Evolutionary conservation across 1,140 invertebrate species (phyloP).

Genomic region (Calliopsis andreniformis): DNA sequence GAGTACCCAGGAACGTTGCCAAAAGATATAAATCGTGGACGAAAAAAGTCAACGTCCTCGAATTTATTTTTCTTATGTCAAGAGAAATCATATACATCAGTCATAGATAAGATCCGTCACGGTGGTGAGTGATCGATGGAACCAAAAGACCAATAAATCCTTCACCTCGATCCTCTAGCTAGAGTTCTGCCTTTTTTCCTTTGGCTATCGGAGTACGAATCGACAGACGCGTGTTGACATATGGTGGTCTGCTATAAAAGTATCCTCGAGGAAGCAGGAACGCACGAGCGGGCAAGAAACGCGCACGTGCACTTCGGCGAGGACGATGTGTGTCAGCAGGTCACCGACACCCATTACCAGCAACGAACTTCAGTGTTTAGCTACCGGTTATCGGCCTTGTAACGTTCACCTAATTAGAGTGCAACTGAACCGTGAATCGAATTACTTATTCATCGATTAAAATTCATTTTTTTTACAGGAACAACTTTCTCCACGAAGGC

Average conservation of each 20-base stretch:
- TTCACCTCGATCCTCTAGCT: not conserved
- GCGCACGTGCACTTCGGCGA: conserved; percentile 48
- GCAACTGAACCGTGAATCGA: not conserved
- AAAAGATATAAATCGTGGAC: conserved; percentile 9
- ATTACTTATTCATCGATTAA: not conserved
- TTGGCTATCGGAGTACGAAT: conserved; percentile 3
- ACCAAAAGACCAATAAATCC: conserved; percentile 26
- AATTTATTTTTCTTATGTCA: conserved; percentile 25
- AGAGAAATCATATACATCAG: not conserved
- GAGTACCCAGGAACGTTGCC: not conserved
- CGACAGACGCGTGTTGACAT: conserved; percentile 25
- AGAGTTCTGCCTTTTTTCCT: not conserved
- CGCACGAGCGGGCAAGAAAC: conserved; percentile 57
- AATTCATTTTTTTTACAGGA: not conserved
- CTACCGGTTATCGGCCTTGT: conserved; percentile 46
- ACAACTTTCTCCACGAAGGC: conserved; percentile 6
- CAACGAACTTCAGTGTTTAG: conserved; percentile 67
- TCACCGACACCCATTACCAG: conserved; percentile 71
- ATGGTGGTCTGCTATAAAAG: conserved; percentile 27
- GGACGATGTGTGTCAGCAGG: conserved; percentile 73
- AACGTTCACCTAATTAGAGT: conserved; percentile 53
- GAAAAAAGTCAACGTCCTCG: not conserved
- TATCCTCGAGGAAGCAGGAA: conserved; percentile 40
- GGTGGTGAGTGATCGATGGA: conserved; percentile 30
- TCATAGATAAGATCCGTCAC: conserved; percentile 9